phyloP scores from a whole-genome alignment of 2,797 vertebrate species.

The Siniperca obscura region DNA sequence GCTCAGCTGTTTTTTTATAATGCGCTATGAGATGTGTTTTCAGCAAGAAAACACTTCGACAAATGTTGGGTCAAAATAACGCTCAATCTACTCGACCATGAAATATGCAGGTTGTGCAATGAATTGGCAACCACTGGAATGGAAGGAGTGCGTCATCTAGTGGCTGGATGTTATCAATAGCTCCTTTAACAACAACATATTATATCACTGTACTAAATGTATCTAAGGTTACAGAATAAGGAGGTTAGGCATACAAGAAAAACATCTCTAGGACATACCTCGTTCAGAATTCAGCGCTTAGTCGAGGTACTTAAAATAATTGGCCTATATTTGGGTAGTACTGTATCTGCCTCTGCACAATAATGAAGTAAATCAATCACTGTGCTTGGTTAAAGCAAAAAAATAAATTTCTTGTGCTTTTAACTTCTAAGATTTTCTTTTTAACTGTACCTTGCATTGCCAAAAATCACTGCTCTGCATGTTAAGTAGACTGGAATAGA shows the following conservation, averaged over 20 bases:
- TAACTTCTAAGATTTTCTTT: constrained; percentile 54
- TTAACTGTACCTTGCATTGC: constrained; percentile 51
- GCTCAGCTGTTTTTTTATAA: too few species aligned
- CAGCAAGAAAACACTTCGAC: too few species aligned
- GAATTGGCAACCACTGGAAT: too few species aligned
- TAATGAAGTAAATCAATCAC: constrained; percentile 77
- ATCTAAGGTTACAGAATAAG: constrained; percentile 48
- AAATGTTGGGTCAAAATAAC: too few species aligned
- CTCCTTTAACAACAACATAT: constrained; percentile 21
- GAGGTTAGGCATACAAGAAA: constrained; percentile 62
- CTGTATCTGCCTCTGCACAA: constrained; percentile 68
- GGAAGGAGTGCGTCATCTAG: too few species aligned
- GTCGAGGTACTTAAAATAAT: constrained; percentile 81
- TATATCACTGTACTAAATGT: constrained; percentile 27
- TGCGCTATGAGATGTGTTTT: too few species aligned
- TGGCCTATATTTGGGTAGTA: constrained; percentile 78
- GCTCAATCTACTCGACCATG: too few species aligned
- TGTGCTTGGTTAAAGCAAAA: constrained; percentile 50
- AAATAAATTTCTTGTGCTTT: constrained; percentile 42
- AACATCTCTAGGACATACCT: constrained; percentile 67
- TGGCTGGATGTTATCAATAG: too few species aligned
- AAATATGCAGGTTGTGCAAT: too few species aligned
- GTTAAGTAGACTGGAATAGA: constrained; percentile 56
- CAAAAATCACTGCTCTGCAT: constrained; percentile 62
- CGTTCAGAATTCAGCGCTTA: constrained; percentile 70